Conservation (phyloP, 2,113 vertebrate species). For the Pterocles burchelli region DNA sequence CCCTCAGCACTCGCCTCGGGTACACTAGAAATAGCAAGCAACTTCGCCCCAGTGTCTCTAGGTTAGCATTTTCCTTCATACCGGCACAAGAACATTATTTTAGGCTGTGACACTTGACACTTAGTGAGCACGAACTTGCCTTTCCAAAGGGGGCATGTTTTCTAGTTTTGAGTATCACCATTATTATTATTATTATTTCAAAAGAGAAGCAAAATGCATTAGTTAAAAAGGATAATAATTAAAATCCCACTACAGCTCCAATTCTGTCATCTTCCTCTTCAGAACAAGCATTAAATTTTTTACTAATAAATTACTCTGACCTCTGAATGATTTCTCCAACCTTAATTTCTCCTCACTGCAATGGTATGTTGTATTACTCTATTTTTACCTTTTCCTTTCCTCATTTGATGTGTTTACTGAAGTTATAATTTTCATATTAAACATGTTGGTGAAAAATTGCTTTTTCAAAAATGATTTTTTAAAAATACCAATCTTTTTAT, state of each 20-base stretch:
- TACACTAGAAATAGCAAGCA: background rate
- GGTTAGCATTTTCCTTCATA: background rate
- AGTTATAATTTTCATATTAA: conserved; percentile 10
- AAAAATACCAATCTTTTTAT: background rate
- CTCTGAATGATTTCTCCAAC: conserved; percentile 24
- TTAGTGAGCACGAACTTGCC: background rate
- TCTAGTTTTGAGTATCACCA: background rate
- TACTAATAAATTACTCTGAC: conserved; percentile 39
- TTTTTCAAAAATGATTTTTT: background rate
- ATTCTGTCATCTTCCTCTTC: conserved; percentile 27
- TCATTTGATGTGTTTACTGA: background rate
- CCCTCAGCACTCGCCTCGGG: background rate
- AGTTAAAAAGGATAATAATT: conserved; percentile 30
- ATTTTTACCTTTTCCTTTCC: background rate
- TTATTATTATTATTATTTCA: background rate
- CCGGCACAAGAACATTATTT: background rate
- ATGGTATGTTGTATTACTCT: background rate
- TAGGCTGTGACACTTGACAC: background rate
- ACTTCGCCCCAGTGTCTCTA: background rate
- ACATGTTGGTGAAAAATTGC: background rate
- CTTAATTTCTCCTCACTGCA: conserved; percentile 5
- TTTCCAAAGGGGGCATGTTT: background rate
- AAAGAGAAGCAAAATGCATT: background rate
- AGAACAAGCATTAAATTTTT: conserved; percentile 15
- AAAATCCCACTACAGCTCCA: conserved; percentile 19